Evolutionary conservation across 1,140 invertebrate species (phyloP).

Genomic region (Sycophaga agraensis): DNA sequence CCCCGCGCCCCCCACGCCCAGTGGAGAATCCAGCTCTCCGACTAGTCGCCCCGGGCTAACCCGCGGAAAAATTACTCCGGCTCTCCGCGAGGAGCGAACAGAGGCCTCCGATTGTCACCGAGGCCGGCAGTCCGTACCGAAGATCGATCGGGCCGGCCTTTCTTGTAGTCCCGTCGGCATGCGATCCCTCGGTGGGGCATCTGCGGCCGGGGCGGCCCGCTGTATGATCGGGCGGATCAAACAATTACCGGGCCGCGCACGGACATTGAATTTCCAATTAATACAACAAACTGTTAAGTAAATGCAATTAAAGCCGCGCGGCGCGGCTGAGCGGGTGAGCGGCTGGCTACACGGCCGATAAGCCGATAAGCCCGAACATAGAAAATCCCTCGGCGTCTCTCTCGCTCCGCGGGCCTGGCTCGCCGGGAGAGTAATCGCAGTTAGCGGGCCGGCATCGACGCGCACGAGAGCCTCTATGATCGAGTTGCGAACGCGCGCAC

Average conservation of each 20-base stretch:
- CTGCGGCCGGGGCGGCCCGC: conserved; percentile 14
- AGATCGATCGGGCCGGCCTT: too few relatives aligned
- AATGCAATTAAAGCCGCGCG: conserved; percentile 13
- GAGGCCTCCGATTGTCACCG: too few relatives aligned
- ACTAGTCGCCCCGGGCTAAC: too few relatives aligned
- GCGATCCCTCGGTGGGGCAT: conserved; percentile 19
- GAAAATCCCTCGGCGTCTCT: background rate
- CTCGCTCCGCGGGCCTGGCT: background rate
- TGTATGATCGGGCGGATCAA: conserved; percentile 32
- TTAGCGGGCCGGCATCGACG: background rate
- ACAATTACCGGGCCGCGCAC: conserved; percentile 33
- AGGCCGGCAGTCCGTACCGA: too few relatives aligned
- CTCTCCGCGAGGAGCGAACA: too few relatives aligned
- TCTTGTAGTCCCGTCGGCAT: conserved; percentile 50
- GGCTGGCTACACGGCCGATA: conserved; percentile 1
- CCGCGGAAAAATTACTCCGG: too few relatives aligned
- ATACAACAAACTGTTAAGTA: background rate
- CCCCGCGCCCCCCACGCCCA: conserved; percentile 6
- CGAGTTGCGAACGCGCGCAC: background rate
- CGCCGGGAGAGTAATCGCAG: too few relatives aligned
- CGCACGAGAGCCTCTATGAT: background rate
- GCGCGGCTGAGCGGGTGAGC: too few relatives aligned
- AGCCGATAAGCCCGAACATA: background rate
- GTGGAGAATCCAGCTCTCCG: too few relatives aligned
- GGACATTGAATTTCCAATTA: conserved; percentile 8